Evolutionary conservation across 2,888 invertebrate species (phyloP).

Genomic region (Scrobipalpa atriplicella): DNA sequence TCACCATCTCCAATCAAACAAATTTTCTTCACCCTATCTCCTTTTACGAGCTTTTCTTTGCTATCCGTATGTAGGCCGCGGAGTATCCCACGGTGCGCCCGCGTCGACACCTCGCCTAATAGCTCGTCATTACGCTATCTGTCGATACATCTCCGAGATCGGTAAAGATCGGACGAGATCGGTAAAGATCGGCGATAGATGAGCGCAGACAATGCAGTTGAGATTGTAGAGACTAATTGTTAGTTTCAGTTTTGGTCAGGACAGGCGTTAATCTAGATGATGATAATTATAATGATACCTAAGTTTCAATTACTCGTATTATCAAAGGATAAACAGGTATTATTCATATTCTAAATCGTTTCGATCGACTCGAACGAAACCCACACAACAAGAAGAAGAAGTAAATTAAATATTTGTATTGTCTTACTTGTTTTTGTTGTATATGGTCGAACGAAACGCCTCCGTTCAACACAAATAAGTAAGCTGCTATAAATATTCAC

Average conservation of each 20-base stretch:
- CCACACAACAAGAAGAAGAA: no score
- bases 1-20: background rate
- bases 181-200: background rate
- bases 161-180: conserved; percentile 37
- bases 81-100: conserved; percentile 67
- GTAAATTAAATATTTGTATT: no score
- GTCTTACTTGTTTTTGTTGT: no score
- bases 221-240: background rate
- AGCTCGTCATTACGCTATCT: conserved; percentile 76
- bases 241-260: background rate
- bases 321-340: no score
- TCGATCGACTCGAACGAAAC: no score
- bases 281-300: no score
- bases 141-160: conserved; percentile 66
- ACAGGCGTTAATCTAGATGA: background rate
- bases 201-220: conserved; percentile 6
- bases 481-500: no score
- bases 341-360: no score
- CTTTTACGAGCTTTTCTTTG: conserved; percentile 32
- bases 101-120: conserved; percentile 76
- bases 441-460: no score
- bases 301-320: no score
- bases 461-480: no score
- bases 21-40: conserved; percentile 2
- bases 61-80: conserved; percentile 65